A percentile compares a stretch with the other conserved stretches of the same genome.
These are phyloP conservation scores for Cremastobaeus sp. DNA, from an alignment of 2,888 invertebrate genomes.

Conservation along the genomic window DNA sequence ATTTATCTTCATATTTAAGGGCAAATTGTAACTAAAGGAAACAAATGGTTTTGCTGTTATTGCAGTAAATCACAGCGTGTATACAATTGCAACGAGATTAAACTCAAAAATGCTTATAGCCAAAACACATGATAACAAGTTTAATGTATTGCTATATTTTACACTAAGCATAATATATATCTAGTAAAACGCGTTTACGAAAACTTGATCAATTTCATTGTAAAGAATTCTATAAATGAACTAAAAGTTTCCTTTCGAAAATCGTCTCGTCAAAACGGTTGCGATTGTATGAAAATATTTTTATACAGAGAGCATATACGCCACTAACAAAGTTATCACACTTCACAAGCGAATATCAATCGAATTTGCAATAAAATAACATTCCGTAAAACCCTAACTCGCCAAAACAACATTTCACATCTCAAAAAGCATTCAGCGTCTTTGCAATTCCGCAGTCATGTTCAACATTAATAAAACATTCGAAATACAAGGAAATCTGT, in stretches of 20 bases:
- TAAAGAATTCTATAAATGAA: not conserved
- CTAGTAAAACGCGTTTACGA: too few relatives aligned
- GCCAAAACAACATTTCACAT: not conserved
- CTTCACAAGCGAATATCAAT: constrained; percentile 13
- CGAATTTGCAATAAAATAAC: not conserved
- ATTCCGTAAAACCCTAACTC: not conserved
- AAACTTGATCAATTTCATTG: too few relatives aligned
- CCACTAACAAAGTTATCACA: constrained; percentile 5
- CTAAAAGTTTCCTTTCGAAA: not conserved
- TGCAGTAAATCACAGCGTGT: not conserved
- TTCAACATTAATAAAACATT: constrained; percentile 8
- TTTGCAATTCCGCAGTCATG: not conserved
- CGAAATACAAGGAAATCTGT: too few relatives aligned
- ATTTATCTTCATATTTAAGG: too few relatives aligned
- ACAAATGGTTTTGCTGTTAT: not conserved
- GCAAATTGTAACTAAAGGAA: not conserved
- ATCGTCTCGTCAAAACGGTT: constrained; percentile 1
- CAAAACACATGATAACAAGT: not conserved
- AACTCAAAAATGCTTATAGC: constrained; percentile 4
- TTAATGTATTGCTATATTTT: not conserved
- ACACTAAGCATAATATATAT: not conserved
- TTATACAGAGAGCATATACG: constrained; percentile 21
- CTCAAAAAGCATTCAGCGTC: constrained; percentile 8
- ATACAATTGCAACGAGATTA: constrained; percentile 7
- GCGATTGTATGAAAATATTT: constrained; percentile 24